Percentiles rank a stretch among this genome's conserved stretches.
Evolutionary conservation across 2,797 vertebrate species (phyloP).

Genomic region (Pseudochirops cupreus): DNA sequence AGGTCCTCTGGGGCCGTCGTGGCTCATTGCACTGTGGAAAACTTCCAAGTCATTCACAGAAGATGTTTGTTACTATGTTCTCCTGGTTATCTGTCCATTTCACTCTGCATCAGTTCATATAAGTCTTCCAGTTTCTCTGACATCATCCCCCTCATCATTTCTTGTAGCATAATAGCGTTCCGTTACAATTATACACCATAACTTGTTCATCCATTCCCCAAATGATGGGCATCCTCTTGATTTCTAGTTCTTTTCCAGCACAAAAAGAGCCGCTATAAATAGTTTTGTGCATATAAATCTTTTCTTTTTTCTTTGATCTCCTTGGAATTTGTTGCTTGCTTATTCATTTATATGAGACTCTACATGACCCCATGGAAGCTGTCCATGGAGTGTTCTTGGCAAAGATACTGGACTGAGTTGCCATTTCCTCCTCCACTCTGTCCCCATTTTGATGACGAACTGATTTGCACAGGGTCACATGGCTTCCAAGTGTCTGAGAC

Average conservation of each 20-base stretch:
- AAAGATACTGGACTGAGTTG: too few relatives aligned
- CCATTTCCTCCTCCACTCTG: too few relatives aligned
- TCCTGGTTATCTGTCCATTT: not conserved
- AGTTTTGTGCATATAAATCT: not conserved
- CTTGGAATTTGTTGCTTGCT: not conserved
- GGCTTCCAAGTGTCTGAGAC: too few relatives aligned
- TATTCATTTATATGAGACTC: not conserved
- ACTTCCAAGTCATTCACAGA: not conserved
- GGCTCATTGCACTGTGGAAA: not conserved
- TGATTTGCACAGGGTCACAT: too few relatives aligned
- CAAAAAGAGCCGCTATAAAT: not conserved
- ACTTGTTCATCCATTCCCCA: not conserved
- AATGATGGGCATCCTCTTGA: not conserved
- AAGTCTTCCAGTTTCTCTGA: not conserved
- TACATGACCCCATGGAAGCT: not conserved
- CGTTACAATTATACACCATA: not conserved
- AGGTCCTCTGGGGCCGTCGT: not conserved
- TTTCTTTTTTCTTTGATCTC: not conserved
- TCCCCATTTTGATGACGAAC: too few relatives aligned
- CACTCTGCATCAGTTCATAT: not conserved
- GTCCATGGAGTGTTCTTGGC: too few relatives aligned
- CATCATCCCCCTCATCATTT: not conserved
- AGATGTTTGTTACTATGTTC: not conserved
- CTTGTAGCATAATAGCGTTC: not conserved
- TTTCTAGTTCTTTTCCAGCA: not conserved